Base-by-base conservation (phyloP, 2,888 invertebrate species). In the Candidula unifasciata region DNA sequence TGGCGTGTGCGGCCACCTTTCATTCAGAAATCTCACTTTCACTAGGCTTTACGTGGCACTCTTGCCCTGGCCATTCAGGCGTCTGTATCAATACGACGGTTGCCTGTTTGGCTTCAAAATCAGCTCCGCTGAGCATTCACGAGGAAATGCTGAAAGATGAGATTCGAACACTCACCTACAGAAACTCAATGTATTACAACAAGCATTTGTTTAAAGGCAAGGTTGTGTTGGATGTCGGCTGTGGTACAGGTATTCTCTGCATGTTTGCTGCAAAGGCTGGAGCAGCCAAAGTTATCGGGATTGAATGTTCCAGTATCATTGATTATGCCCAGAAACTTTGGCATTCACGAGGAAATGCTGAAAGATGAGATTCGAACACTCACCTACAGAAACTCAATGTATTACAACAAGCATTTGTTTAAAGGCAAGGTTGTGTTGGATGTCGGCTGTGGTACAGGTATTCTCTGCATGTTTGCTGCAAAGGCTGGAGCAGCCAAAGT, bases 251-350 rank as follows among this genome's bases (percentile, higher is more conserved):
- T 68, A 99, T 99, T 92, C 95, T 99, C 80, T 98, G 98, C 57
- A 99, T 99, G 99, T 99, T 99, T 95, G 99, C 99, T 52, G 99
- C 99, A 0, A 99, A 98, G 94, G 98, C 99, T 5, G 99, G 99
- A 18, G 99, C 99, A 0, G 95, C 97, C 6, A 96, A 96, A 94
- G 99, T 99, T 0, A 96, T 98, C 91, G 99, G 99, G 78, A 95
- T 95, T n/a, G n/a, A n/a, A n/a, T n/a, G n/a, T n/a, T n/a, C n/a
- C n/a, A n/a, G n/a, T n/a, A n/a, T n/a, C n/a, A n/a, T n/a, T n/a
- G n/a, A n/a, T n/a, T n/a, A n/a, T n/a, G n/a, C n/a, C n/a, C n/a
- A n/a, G n/a, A n/a, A n/a, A 99, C 95, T 99, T 99, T 94, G 99
- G 99, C 74, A 99, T 99, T 91, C 99, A 99, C 93, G 99, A 99